Conservation (phyloP, 1,140 invertebrate genomes). For the Steinernema feltiae region DNA sequence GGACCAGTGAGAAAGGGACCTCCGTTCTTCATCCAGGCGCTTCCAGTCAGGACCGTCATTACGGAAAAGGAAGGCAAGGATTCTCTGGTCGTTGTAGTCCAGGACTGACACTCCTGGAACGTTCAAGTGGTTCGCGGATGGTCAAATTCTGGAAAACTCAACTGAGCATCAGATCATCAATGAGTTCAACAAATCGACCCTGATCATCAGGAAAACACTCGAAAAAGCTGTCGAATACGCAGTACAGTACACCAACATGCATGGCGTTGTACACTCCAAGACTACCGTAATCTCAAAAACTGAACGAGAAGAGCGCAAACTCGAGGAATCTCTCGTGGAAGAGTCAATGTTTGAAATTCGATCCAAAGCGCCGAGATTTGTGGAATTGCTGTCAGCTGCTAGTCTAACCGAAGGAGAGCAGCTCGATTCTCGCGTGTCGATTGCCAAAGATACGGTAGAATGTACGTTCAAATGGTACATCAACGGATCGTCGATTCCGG, state of each 20-base stretch:
- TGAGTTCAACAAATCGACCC: slow-evolving; percentile 20
- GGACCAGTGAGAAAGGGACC: background rate
- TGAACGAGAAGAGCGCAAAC: background rate
- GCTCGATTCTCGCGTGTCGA: slow-evolving; percentile 1
- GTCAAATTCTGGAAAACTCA: slow-evolving; percentile 21
- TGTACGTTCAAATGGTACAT: slow-evolving; percentile 28
- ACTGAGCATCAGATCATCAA: slow-evolving; percentile 18
- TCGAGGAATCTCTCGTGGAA: slow-evolving; percentile 14
- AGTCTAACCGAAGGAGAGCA: slow-evolving; percentile 26
- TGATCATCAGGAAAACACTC: slow-evolving; percentile 19
- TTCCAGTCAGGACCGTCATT: slow-evolving; percentile 16
- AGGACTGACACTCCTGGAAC: slow-evolving; percentile 27
- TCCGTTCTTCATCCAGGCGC: slow-evolving; percentile 12
- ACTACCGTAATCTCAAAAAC: slow-evolving; percentile 25
- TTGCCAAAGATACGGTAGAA: slow-evolving; percentile 11
- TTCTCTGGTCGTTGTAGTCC: slow-evolving; percentile 27
- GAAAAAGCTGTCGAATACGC: slow-evolving; percentile 18
- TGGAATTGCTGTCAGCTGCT: slow-evolving; percentile 21
- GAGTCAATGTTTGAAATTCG: background rate
- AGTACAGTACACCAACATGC: slow-evolving; percentile 28
- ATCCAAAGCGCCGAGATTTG: slow-evolving; percentile 16
- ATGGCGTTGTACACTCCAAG: slow-evolving; percentile 19
- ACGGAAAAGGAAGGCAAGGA: slow-evolving; percentile 7
- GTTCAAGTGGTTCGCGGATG: slow-evolving; percentile 45
- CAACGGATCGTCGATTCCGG: background rate